A percentile compares a stretch with the other conserved stretches of the same genome.
Conservation (phyloP, 2,888 invertebrate species). For the Acanthosepion lycidas region DNA sequence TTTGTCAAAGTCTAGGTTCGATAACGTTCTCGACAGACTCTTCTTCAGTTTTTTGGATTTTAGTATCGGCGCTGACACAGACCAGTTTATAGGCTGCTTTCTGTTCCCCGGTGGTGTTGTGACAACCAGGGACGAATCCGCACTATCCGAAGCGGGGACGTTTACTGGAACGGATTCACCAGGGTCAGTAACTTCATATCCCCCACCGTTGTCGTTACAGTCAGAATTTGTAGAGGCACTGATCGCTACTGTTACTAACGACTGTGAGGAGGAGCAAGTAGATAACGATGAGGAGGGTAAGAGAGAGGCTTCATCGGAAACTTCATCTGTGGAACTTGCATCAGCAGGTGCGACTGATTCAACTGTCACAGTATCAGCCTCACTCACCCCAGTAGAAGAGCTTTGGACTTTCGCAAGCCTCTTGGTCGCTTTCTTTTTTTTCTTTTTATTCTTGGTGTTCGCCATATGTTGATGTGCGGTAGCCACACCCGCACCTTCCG, state of each 20-base stretch:
- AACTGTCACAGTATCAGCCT: not conserved
- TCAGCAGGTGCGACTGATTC: not conserved
- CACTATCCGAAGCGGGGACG: not conserved
- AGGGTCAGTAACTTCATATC: not conserved
- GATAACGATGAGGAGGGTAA: not conserved
- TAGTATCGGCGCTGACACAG: not conserved
- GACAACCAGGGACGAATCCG: not conserved
- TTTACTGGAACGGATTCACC: not conserved
- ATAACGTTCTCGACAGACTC: slow-evolving; percentile 51
- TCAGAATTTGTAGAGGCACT: not conserved
- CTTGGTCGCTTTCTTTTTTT: slow-evolving; percentile 38
- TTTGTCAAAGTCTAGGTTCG: slow-evolving; percentile 62
- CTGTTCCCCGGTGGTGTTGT: not conserved
- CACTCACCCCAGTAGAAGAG: not conserved
- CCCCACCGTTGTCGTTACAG: not conserved
- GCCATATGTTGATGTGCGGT: slow-evolving; percentile 42
- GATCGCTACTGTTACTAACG: not conserved
- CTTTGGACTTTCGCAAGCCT: slow-evolving; percentile 33
- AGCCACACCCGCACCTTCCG: slow-evolving; percentile 37
- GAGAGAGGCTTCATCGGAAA: not conserved
- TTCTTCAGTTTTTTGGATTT: slow-evolving; percentile 43
- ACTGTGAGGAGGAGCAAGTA: not conserved
- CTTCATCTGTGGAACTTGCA: not conserved
- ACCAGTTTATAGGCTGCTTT: not conserved
- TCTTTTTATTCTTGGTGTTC: slow-evolving; percentile 42